Evolutionary conservation across 2,113 vertebrate genomes (phyloP).

Genomic region (Lasiurus cinereus): DNA sequence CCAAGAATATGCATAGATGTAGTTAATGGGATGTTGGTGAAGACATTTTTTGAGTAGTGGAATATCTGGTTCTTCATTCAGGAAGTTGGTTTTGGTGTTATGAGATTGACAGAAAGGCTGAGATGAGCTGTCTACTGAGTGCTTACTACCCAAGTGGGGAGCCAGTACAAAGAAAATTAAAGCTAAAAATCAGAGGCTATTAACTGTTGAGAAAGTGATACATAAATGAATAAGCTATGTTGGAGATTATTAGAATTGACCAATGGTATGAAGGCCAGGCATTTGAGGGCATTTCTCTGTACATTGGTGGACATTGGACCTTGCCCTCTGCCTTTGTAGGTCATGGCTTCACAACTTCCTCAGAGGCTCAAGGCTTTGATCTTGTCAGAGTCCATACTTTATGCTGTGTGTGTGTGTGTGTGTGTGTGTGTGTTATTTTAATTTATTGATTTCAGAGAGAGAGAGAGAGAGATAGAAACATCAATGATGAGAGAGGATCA

Average conservation of each 20-base stretch:
- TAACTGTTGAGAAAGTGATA: not conserved
- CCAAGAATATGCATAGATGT: not conserved
- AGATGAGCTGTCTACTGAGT: not conserved
- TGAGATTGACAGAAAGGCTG: not conserved
- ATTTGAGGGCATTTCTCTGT: not conserved
- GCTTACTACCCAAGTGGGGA: not conserved
- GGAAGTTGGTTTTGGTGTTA: not conserved
- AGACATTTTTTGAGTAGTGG: not conserved
- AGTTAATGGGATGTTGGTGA: not conserved
- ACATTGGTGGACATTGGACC: not conserved
- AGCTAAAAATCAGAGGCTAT: slow-evolving; percentile 21
- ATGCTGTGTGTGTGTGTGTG: too few species aligned
- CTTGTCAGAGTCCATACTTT: not conserved
- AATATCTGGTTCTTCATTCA: not conserved
- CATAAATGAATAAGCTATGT: not conserved
- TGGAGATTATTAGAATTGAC: not conserved
- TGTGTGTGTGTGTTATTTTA: too few species aligned
- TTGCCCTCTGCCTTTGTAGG: not conserved
- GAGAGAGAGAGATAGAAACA: too few species aligned
- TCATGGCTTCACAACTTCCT: not conserved
- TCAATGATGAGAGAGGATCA: too few species aligned
- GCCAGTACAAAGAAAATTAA: not conserved
- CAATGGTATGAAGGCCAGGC: not conserved
- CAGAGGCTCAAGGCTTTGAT: slow-evolving; percentile 13
- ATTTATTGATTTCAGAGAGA: too few species aligned